Conservation (phyloP, 2,113 vertebrate genomes). For the Phyllostomus discolor region DNA sequence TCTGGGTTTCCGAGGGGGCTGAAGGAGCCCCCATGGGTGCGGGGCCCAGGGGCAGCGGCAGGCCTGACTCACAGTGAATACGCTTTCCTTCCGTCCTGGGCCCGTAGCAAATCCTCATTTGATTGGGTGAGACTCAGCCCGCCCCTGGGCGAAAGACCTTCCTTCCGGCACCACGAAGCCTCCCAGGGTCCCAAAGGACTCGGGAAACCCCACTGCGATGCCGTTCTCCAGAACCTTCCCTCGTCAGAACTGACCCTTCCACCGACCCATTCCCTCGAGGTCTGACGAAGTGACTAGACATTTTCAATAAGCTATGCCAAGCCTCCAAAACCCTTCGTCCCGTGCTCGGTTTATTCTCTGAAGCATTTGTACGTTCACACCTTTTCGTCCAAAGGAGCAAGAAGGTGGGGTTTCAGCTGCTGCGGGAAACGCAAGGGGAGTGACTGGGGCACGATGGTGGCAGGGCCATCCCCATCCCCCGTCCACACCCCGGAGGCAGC, state of each 20-base stretch:
- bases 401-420: not conserved
- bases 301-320: no score
- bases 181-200: not conserved
- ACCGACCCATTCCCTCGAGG: not conserved
- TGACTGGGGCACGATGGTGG: not conserved
- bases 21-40: fast-evolving
- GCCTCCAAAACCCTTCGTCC: not conserved
- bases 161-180: not conserved
- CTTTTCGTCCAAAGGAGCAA: not conserved
- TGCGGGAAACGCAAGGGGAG: no score
- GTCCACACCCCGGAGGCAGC: not conserved
- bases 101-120: fast-evolving
- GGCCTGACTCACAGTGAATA: not conserved
- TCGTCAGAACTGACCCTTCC: not conserved
- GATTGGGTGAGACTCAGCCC: not conserved
- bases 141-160: not conserved
- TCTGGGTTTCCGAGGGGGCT: not conserved
- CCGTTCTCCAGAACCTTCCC: not conserved
- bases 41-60: not conserved
- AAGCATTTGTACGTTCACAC: not conserved
- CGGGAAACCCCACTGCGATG: not conserved
- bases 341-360: no score
- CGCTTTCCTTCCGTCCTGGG: not conserved
- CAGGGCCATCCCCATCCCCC: fast-evolving
- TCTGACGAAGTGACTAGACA: not conserved